Evolutionary conservation across 2,888 invertebrate species (phyloP).

Genomic region (Copidosoma aretas): DNA sequence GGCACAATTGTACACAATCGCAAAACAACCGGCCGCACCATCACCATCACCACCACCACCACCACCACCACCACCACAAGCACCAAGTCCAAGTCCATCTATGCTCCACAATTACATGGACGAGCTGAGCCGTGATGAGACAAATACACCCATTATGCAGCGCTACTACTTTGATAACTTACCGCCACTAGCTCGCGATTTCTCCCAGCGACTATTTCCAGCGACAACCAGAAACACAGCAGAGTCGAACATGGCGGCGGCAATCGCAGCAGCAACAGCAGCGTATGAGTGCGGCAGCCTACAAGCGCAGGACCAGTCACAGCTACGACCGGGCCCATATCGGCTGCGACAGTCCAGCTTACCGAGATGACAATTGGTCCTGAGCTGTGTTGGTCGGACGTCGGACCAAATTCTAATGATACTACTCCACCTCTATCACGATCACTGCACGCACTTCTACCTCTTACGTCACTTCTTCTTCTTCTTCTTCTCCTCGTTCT

Average conservation of each 20-base stretch:
- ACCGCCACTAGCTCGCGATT: conserved; percentile 12
- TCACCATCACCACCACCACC: background rate
- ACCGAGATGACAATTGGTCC: conserved; percentile 55
- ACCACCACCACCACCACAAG: no score
- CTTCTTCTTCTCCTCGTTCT: conserved; percentile 47
- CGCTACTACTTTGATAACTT: conserved; percentile 22
- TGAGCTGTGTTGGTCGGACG: conserved; percentile 14
- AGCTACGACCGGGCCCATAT: conserved; percentile 47
- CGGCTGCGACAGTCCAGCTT: conserved; percentile 54
- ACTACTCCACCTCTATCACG: conserved; percentile 37
- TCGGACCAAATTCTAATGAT: conserved; percentile 33
- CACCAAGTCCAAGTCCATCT: conserved; percentile 10
- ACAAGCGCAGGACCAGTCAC: conserved; percentile 41
- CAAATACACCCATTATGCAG: conserved; percentile 23
- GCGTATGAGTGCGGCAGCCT: conserved; percentile 8
- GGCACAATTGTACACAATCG: conserved; percentile 50
- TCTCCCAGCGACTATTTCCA: conserved; percentile 21
- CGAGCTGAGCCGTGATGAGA: conserved; percentile 15
- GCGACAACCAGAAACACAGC: conserved; percentile 28
- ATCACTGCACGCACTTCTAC: conserved; percentile 43
- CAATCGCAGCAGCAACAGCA: conserved; percentile 50
- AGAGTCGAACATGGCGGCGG: conserved; percentile 34
- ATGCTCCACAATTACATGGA: conserved; percentile 26
- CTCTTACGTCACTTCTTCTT: conserved; percentile 37
- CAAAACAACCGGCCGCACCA: conserved; percentile 15